These are phyloP conservation scores for Apotomis betuletana DNA, from an alignment of 2,888 invertebrate genomes.

Conservation along the genomic window DNA sequence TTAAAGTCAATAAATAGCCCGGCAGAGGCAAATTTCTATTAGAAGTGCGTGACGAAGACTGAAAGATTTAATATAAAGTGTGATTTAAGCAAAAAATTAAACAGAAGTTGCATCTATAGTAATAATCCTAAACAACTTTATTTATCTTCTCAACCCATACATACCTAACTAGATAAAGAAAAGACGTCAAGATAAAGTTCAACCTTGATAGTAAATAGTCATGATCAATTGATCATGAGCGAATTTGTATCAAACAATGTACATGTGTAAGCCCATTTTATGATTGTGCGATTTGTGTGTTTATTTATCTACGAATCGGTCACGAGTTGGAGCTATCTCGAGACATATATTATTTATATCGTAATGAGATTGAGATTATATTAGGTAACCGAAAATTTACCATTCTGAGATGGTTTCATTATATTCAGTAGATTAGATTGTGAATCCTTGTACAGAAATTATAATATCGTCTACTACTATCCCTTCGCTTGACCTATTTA, in stretches of 20 bases:
- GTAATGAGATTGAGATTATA: slow-evolving; percentile 1
- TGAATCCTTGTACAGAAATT: no score
- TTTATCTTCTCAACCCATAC: neutral
- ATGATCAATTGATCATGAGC: neutral
- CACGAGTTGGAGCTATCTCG: slow-evolving; percentile 17
- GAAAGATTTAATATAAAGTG: no score
- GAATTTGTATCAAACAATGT: neutral
- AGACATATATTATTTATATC: slow-evolving; percentile 20
- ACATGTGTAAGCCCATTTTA: neutral
- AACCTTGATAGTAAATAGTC: neutral
- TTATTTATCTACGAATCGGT: slow-evolving; percentile 15
- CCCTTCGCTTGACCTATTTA: no score
- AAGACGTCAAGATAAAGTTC: neutral
- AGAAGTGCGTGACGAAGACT: no score
- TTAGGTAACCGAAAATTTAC: neutral
- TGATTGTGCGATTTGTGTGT: neutral
- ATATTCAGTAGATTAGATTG: no score
- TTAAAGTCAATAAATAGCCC: no score
- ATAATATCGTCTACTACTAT: no score
- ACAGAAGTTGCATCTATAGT: neutral
- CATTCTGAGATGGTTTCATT: neutral
- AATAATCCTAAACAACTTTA: neutral
- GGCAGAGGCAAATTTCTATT: no score
- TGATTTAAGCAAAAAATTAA: neutral
- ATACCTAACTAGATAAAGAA: neutral